Percentiles rank a stretch among this genome's conserved stretches.
Conservation (phyloP, 1,140 invertebrate genomes). For the Diabrotica undecimpunctata region DNA sequence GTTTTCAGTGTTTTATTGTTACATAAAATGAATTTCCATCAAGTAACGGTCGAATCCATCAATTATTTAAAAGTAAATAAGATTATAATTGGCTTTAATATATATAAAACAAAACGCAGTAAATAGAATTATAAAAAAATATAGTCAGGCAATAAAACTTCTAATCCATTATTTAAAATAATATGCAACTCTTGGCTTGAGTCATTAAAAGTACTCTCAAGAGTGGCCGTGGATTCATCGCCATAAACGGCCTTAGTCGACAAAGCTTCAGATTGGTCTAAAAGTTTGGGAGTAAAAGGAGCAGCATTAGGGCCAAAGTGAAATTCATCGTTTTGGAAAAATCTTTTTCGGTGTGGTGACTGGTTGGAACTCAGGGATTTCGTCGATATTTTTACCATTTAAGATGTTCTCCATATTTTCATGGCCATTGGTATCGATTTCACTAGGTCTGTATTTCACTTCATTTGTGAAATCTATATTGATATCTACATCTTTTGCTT, state of each 20-base stretch:
- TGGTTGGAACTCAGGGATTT: conserved; percentile 44
- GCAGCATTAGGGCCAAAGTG: conserved; percentile 43
- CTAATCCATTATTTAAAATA: conserved; percentile 45
- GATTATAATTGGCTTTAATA: too few relatives aligned
- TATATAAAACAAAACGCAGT: too few relatives aligned
- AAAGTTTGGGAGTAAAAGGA: conserved; percentile 38
- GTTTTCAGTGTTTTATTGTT: too few relatives aligned
- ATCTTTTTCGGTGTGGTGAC: conserved; percentile 28
- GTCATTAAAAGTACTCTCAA: conserved; percentile 30
- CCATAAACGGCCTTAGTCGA: conserved; percentile 53
- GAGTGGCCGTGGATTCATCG: conserved; percentile 46
- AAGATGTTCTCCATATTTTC: conserved; percentile 38
- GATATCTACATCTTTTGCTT: conserved; percentile 53
- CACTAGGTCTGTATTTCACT: conserved; percentile 56
- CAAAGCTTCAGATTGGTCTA: conserved; percentile 52
- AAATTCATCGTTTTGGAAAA: conserved; percentile 37
- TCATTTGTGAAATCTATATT: conserved; percentile 60
- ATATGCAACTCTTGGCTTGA: conserved; percentile 7
- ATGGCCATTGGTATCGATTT: conserved; percentile 56
- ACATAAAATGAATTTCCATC: too few relatives aligned
- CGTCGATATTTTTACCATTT: conserved; percentile 45
- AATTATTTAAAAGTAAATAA: too few relatives aligned
- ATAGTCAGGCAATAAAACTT: too few relatives aligned
- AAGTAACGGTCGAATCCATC: too few relatives aligned
- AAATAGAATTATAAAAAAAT: too few relatives aligned